Base-by-base conservation (phyloP, 1,140 invertebrate genomes). In the Halictus rubicundus region DNA sequence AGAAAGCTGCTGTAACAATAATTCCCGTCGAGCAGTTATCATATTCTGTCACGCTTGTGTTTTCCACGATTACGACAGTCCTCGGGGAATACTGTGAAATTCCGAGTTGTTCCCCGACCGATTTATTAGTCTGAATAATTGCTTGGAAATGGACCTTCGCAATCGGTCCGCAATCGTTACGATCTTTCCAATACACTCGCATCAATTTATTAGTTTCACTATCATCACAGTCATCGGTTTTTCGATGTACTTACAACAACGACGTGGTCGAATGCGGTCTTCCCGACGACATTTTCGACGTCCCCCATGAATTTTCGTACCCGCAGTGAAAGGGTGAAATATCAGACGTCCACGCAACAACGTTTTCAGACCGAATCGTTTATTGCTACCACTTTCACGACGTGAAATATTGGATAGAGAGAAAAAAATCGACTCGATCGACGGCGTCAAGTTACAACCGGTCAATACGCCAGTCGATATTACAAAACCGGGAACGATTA, bases 401-500 rank as follows among this genome's bases (percentile, higher is more conserved):
- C 21, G 59, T n/a, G 21, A 54, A 46, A 72, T 39, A 63, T 63
- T 70, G n/a, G 19, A 32, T 39, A 14, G 21, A 25, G 21, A 9
- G 21, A n/a, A 32, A 65, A 37, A 65, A 10, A 21, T 64, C 39
- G 12, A 64, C 19, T 49, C 52, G 54, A 68, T 76, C 54, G 52
- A 49, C n/a, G 32, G 75, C 19, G 19, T 78, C 68, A 68, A 52
- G 68, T 78, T 78, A 39, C 68, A 78, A 71, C 75, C 75, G 75
- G 75, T 76, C 63, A 27, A 66, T 63, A 64, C 46, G 7, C 60
- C 60, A 8, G 37, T 49, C 68, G 75, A n/a, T 71, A 21, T 78
- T 78, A 71, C 75, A 78, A 78, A 78, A 78, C 68, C 68, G 25
- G 23, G 46, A 71, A 71, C 66, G 75, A 71, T 78, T 78, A 78